Evolutionary conservation across 2,797 vertebrate genomes (phyloP).

Genomic region (Acanthornis magna): DNA sequence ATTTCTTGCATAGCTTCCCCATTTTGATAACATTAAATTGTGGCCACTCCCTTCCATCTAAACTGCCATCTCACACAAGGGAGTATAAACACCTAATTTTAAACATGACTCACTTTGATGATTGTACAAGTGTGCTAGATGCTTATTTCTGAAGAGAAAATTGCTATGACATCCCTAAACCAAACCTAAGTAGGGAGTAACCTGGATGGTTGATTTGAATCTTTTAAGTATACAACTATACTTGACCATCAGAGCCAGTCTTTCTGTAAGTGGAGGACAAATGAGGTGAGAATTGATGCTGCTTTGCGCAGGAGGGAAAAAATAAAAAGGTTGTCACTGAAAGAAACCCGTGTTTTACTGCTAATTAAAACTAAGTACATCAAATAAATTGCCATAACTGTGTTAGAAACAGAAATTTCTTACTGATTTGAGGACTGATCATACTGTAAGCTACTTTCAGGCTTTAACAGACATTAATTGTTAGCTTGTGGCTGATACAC

Average conservation of each 20-base stretch:
- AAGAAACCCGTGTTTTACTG: background rate
- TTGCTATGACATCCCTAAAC: slow-evolving; percentile 2
- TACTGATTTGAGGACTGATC: background rate
- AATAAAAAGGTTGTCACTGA: background rate
- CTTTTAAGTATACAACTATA: background rate
- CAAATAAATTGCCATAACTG: background rate
- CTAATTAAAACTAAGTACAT: background rate
- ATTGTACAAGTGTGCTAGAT: background rate
- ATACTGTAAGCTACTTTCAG: background rate
- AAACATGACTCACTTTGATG: slow-evolving; percentile 32
- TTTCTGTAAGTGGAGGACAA: background rate
- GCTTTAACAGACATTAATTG: background rate
- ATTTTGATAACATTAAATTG: background rate
- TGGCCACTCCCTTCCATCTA: background rate
- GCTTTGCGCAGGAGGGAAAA: background rate
- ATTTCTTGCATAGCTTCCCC: background rate
- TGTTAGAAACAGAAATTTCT: background rate
- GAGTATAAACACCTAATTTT: slow-evolving; percentile 20
- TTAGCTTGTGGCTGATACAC: background rate
- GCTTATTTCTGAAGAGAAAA: slow-evolving; percentile 19
- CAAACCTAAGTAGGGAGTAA: background rate
- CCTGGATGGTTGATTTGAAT: background rate
- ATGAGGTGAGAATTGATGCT: background rate
- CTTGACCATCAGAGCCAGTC: background rate
- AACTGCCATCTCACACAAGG: background rate